Evolutionary conservation across 2,888 invertebrate genomes (phyloP), one percentile per base, ranked within the genome.

Genomic region (Formica aserva): DNA sequence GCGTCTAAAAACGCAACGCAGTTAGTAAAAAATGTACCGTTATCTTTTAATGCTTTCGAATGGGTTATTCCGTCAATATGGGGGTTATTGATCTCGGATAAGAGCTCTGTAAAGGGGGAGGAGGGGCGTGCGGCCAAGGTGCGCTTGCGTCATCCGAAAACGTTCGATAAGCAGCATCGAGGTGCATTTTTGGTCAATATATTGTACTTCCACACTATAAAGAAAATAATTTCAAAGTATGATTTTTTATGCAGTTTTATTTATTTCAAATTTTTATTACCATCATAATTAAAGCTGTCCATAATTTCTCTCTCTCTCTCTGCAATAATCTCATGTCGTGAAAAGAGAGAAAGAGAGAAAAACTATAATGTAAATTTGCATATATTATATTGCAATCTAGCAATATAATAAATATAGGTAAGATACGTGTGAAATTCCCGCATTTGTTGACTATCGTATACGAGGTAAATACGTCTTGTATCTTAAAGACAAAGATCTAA

Each of bases 31-130:
- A 38, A 18, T 71, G 11, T 63, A 35, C 22, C 32, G 9, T 18
- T 26, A 41, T 11, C 69, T 55, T 48, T 81, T 65, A 32, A 78
- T 65, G 67, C 48, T 66, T 65, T 66, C 52, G 38, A 82, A 41
- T 55, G 48, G 66, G 82, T 77, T 77, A 66, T 55, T 72, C 72
- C 76, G 81, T 82, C 87, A 82, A 90, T 90, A 84, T 35, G 63
- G 85, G 84, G 83, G 86, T 91, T 92, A 92, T 92, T 92, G 92
- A 92, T 92, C 91, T 72, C 80, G 84, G 62, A 60, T 71, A 87
- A 77, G 87, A 85, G 88, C 76, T 83, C 77, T 76, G 45, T 69
- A 71, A 48, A 45, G 32, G 81, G 71, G 77, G 74, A 84, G 89
- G 84, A 81, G 77, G 82, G 89, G 83, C 6, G 86, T 72, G 35